A percentile compares a stretch with the other conserved stretches of the same genome.
phyloP scores from a whole-genome alignment of 2,797 vertebrate species.

The Stomatorhinus walkeri region DNA sequence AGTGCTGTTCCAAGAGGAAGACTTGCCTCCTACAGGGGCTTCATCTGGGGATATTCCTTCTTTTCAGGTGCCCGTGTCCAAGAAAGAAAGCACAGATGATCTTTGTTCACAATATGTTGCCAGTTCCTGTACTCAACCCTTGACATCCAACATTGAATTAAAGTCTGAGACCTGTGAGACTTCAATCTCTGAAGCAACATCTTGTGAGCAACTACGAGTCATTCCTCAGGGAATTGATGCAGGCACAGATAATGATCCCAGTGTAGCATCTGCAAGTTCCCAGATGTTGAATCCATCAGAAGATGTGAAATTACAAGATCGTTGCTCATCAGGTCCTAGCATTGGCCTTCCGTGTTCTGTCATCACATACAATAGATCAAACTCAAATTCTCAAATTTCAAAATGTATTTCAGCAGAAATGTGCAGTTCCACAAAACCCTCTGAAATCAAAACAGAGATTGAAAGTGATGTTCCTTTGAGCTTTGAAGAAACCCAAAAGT shows the following conservation, averaged over 20 bases:
- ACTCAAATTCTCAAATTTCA: slow-evolving; percentile 41
- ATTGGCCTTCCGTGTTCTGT: slow-evolving; percentile 50
- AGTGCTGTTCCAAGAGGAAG: slow-evolving; percentile 52
- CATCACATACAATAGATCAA: slow-evolving; percentile 51
- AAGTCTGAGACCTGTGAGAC: slow-evolving; percentile 62
- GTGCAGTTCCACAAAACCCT: slow-evolving; percentile 43
- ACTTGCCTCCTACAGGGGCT: slow-evolving; percentile 47
- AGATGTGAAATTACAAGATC: slow-evolving; percentile 52
- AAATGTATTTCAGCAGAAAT: slow-evolving; percentile 19
- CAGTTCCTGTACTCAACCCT: slow-evolving; percentile 45
- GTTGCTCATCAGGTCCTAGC: slow-evolving; percentile 50
- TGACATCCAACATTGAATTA: slow-evolving; percentile 50
- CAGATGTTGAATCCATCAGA: slow-evolving; percentile 55
- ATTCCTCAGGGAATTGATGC: slow-evolving; percentile 39
- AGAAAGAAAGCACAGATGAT: slow-evolving; percentile 21
- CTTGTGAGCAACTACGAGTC: slow-evolving; percentile 11
- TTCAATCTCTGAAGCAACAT: slow-evolving; percentile 36
- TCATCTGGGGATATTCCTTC: slow-evolving; percentile 56
- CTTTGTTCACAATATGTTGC: slow-evolving; percentile 46
- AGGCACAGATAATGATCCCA: slow-evolving; percentile 37
- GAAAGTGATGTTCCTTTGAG: slow-evolving; percentile 48
- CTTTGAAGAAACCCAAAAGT: slow-evolving; percentile 60
- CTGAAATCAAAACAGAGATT: slow-evolving; percentile 53
- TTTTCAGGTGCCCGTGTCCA: slow-evolving; percentile 49
- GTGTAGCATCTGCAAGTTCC: slow-evolving; percentile 51